phyloP scores from a whole-genome alignment of 2,888 invertebrate species.

The Lasioglossum vierecki region DNA sequence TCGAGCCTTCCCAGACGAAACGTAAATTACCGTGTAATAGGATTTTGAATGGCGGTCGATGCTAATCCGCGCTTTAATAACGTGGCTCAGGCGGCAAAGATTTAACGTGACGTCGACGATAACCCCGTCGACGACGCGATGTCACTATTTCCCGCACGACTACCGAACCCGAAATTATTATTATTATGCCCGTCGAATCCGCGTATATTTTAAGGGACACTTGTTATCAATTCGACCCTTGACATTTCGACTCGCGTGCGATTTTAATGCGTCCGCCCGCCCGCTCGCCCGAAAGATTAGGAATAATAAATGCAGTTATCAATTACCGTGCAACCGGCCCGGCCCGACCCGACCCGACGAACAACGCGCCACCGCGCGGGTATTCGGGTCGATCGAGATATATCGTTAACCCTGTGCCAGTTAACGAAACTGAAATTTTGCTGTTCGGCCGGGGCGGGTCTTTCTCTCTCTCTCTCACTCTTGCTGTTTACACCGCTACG shows the following conservation, averaged over 20 bases:
- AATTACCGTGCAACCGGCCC: slow-evolving; percentile 20
- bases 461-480: neutral
- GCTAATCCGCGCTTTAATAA: slow-evolving; percentile 53
- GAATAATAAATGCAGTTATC: slow-evolving; percentile 28
- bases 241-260: neutral
- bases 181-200: neutral
- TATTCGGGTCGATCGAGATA: slow-evolving; percentile 52
- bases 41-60: slow-evolving; percentile 50
- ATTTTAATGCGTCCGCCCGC: neutral
- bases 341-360: slow-evolving; percentile 4
- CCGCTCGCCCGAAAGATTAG: neutral
- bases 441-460: neutral
- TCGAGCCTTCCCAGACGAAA: slow-evolving; percentile 8
- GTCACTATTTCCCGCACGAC: neutral
- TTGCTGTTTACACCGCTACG: neutral
- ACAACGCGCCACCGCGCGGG: slow-evolving; percentile 17
- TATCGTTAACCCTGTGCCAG: slow-evolving; percentile 36
- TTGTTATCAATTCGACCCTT: neutral
- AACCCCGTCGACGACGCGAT: neutral
- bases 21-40: slow-evolving; percentile 61
- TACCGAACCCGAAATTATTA: slow-evolving; percentile 8
- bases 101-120: slow-evolving; percentile 38
- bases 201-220: neutral
- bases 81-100: slow-evolving; percentile 44
- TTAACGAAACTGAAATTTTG: slow-evolving; percentile 26